A percentile compares a stretch with the other conserved stretches of the same genome.
Conservation (phyloP, 1,140 invertebrate species). For the Ostrea denselamellosa region DNA sequence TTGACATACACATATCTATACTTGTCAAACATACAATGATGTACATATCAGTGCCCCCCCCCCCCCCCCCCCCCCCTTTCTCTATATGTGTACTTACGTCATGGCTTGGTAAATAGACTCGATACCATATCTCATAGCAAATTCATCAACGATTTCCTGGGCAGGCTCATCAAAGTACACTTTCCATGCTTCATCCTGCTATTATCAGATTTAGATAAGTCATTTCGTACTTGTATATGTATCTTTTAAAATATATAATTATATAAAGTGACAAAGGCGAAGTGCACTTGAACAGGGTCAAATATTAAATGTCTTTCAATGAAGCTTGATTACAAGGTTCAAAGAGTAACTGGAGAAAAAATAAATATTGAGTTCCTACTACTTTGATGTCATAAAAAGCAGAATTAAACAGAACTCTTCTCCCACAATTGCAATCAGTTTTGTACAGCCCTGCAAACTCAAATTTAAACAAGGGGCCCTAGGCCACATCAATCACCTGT, state of each 20-base stretch:
- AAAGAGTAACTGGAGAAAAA: background rate
- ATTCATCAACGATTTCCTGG: conserved; percentile 99
- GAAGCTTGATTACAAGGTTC: background rate
- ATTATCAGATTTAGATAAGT: background rate
- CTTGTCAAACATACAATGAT: no score
- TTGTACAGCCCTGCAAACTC: no score
- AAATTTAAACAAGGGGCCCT: no score
- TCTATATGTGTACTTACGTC: conserved; percentile 88
- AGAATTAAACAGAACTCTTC: no score
- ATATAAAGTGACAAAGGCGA: background rate
- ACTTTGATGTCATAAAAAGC: no score
- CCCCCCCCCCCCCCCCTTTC: no score
- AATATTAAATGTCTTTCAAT: background rate
- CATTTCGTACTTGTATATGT: background rate
- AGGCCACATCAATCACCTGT: no score
- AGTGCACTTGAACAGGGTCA: background rate
- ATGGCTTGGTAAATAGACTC: conserved; percentile 99
- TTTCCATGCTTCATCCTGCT: conserved; percentile 97
- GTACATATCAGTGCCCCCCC: no score
- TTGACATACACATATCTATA: no score
- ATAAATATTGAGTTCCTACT: no score
- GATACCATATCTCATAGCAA: conserved; percentile 99
- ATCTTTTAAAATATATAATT: background rate
- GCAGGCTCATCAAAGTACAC: conserved; percentile 98
- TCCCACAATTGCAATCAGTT: no score